Base-by-base conservation (phyloP, 2,113 vertebrate genomes). In the Pionites leucogaster region DNA sequence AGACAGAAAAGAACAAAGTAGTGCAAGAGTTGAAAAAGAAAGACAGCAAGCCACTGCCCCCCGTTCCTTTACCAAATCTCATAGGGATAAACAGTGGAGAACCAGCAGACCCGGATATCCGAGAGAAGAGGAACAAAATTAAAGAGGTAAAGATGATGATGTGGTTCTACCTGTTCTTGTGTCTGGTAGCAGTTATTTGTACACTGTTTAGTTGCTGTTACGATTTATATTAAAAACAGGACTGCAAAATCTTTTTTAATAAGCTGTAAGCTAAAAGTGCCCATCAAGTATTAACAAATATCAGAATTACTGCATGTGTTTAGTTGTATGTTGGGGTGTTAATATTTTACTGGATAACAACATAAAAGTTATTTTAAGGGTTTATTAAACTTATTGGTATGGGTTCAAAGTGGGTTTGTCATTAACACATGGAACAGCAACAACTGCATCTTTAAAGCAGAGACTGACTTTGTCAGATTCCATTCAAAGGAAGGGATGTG, bases 1-100 rank as follows among this genome's bases (percentile, higher is more conserved):
- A 99, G 98, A 99, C 99, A 18, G 99, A 99, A 96, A 99, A 99
- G 98, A 98, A 94, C 96, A 99, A 99, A 95, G 98, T 99, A 83
- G 94, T 96, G 42, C 98, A 99, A 97, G 98, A 99, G 82, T 89
- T 99, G 97, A 99, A 99, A 96, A 99, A 97, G 93, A 99, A 99
- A 70, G 96, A 98, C 82, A 98, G 93, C 90, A 98, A 99, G 88
- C 98, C 99, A 52, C 97, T 99, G 92, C 99, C 99, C 8, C 98
- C 98, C 3, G 99, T 99, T 74, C 99, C 99, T 81, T 98, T 99
- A 98, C 99, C 99, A 95, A 99, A 99, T 60, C 98, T 99, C 62
- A 97, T 99, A 80, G 99, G 99, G 25, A 98, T 99, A 96, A 98
- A 97, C 47, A 98, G 99, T 47, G 99, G 99, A 31, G 99, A 99